Conservation (phyloP, 2,797 vertebrate species). For the Melanotaenia boesemani region DNA sequence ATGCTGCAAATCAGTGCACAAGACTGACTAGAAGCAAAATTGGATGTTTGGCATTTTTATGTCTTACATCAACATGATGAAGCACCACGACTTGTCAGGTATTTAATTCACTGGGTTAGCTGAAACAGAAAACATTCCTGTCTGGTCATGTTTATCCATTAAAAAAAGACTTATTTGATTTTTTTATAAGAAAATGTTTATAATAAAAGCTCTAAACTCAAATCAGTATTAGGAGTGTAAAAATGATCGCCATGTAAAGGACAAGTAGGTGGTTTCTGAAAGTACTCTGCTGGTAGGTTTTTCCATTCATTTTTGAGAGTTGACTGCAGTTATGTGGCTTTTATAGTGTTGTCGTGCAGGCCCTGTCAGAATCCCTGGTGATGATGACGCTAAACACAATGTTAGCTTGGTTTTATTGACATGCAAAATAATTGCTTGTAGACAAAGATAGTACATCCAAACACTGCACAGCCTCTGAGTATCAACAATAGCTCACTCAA, state of each 20-base stretch:
- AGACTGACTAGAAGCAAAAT: neutral
- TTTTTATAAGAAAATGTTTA: neutral
- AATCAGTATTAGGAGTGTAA: neutral
- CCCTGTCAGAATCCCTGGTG: neutral
- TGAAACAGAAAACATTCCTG: neutral
- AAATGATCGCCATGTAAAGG: too few species aligned
- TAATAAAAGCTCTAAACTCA: neutral
- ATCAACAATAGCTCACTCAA: neutral
- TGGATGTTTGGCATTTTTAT: slow-evolving; percentile 4
- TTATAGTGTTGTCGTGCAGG: neutral
- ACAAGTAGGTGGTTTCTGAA: too few species aligned
- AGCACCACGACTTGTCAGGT: neutral
- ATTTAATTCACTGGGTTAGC: neutral
- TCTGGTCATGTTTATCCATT: neutral
- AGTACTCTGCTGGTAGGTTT: too few species aligned
- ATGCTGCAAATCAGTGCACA: neutral
- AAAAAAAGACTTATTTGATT: neutral
- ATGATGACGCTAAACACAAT: neutral
- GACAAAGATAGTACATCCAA: neutral
- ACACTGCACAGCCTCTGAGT: neutral
- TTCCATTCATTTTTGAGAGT: too few species aligned
- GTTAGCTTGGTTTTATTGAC: neutral
- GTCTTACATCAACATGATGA: neutral
- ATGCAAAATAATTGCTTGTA: neutral
- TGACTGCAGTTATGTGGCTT: too few species aligned